Conservation (phyloP, 2,888 invertebrate species). For the Oasisia sp. region DNA sequence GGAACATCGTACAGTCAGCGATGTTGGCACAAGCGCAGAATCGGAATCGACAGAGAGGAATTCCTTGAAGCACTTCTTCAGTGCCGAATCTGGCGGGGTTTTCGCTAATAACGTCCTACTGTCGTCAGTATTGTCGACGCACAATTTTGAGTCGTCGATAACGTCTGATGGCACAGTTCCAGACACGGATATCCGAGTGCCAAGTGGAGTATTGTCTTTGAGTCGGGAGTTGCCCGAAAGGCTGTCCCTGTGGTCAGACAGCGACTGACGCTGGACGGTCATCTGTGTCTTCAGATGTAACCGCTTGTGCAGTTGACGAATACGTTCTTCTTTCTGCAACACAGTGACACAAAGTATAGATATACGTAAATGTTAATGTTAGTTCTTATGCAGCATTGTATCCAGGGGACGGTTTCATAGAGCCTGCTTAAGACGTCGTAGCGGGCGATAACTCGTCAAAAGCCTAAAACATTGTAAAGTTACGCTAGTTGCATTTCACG, state of each 20-base stretch:
- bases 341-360: not conserved
- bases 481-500: too few relatives aligned
- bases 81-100: constrained; percentile 30
- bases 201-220: not conserved
- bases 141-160: not conserved
- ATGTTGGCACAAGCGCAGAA: constrained; percentile 19
- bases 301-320: constrained; percentile 34
- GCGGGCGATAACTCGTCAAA: too few relatives aligned
- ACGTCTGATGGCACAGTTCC: not conserved
- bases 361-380: not conserved
- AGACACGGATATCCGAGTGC: not conserved
- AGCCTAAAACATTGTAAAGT: too few relatives aligned
- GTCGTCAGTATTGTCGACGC: not conserved
- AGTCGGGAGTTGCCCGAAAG: not conserved
- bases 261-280: constrained; percentile 17
- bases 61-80: constrained; percentile 21
- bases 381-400: too few relatives aligned
- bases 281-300: constrained; percentile 32
- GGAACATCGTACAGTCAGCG: constrained; percentile 31
- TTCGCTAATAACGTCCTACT: not conserved
- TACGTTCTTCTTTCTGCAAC: constrained; percentile 40
- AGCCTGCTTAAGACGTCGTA: too few relatives aligned
- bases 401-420: too few relatives aligned
- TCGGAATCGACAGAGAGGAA: not conserved
- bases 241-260: not conserved